Percentiles rank a stretch among this genome's conserved stretches.
Evolutionary conservation across 2,888 invertebrate genomes (phyloP).

Genomic region (Azorinus chamasolen): DNA sequence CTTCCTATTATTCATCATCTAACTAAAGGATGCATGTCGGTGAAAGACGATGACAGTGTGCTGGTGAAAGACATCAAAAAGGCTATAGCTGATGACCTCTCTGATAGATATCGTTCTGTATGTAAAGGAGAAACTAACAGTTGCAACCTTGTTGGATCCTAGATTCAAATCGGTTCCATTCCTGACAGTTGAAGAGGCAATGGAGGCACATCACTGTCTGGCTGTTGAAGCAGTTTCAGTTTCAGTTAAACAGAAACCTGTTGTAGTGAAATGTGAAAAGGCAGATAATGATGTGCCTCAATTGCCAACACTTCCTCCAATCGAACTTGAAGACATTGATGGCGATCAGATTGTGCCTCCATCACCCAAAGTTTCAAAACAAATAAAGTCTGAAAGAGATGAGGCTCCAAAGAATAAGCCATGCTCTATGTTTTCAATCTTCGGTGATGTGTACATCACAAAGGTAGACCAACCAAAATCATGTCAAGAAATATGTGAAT

Average conservation of each 20-base stretch:
- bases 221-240: conserved; percentile 12
- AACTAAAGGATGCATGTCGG: too few species aligned
- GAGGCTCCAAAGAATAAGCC: too few species aligned
- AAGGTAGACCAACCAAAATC: conserved; percentile 29
- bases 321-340: too few species aligned
- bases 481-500: background rate
- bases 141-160: conserved; percentile 29
- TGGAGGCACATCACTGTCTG: conserved; percentile 11
- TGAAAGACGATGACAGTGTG: conserved; percentile 6
- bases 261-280: too few species aligned
- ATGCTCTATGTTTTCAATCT: conserved; percentile 25
- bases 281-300: too few species aligned
- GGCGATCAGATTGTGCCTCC: too few species aligned
- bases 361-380: too few species aligned
- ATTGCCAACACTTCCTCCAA: too few species aligned
- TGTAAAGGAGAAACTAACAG: conserved; percentile 8
- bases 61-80: conserved; percentile 10
- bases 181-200: conserved; percentile 14
- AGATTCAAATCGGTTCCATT: conserved; percentile 42
- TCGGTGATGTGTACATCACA: conserved; percentile 42
- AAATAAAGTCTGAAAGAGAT: too few species aligned
- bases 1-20: conserved; percentile 29
- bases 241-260: too few species aligned
- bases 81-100: background rate
- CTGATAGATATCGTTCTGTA: conserved; percentile 2